These are phyloP conservation scores for Megalurothrips usitatus DNA, from an alignment of 2,888 invertebrate species.

Conservation along the genomic window DNA sequence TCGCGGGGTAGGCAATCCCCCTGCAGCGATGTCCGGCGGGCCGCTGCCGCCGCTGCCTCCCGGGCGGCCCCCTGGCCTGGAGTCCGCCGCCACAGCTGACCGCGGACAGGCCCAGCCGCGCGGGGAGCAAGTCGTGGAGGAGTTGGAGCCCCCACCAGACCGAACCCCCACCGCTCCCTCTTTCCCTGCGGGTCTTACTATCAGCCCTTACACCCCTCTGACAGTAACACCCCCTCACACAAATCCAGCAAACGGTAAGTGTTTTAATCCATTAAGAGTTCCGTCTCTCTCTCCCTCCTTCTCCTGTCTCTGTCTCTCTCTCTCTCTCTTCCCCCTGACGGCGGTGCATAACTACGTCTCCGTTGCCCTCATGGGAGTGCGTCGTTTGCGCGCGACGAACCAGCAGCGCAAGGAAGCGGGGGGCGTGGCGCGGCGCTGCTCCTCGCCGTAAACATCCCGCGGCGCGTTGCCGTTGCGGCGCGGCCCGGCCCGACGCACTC, in stretches of 20 bases:
- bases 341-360: slow-evolving; percentile 33
- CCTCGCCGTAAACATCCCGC: slow-evolving; percentile 9
- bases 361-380: slow-evolving; percentile 32
- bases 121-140: too few relatives aligned
- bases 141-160: not conserved
- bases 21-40: not conserved
- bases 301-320: slow-evolving; percentile 30
- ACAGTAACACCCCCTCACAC: slow-evolving; percentile 24
- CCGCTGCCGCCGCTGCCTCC: not conserved
- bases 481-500: too few relatives aligned
- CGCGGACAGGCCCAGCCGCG: too few relatives aligned
- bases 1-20: not conserved
- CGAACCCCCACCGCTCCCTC: not conserved
- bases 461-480: too few relatives aligned
- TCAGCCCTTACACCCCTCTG: not conserved
- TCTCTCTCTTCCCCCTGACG: slow-evolving; percentile 19
- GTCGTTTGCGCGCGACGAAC: slow-evolving; percentile 27
- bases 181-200: not conserved
- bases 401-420: not conserved
- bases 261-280: slow-evolving; percentile 27
- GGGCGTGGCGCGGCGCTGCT: not conserved
- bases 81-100: too few relatives aligned
- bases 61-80: too few relatives aligned
- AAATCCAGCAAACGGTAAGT: slow-evolving; percentile 25
- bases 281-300: slow-evolving; percentile 36